phyloP scores from a whole-genome alignment of 2,113 vertebrate species.

The Dinomys branickii region DNA sequence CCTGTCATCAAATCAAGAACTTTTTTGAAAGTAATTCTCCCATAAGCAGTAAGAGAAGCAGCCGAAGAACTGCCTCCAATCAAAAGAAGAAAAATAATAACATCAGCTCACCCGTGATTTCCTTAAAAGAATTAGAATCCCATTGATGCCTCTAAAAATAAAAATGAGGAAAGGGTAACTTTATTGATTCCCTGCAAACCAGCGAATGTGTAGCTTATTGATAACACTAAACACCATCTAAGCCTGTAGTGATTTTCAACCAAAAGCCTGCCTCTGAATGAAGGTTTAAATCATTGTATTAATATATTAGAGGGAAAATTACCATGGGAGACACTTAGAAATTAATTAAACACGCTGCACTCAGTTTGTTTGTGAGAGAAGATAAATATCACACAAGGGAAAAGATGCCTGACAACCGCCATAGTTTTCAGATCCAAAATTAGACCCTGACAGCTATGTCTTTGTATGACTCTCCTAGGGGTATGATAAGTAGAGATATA shows the following conservation, averaged over 20 bases:
- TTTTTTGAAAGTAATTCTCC: constrained; percentile 40
- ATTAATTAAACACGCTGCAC: constrained; percentile 79
- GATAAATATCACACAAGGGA: constrained; percentile 81
- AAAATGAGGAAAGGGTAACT: constrained; percentile 64
- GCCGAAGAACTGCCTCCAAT: constrained; percentile 48
- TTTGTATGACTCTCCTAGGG: constrained; percentile 77
- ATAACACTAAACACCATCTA: constrained; percentile 67
- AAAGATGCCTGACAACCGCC: constrained; percentile 77
- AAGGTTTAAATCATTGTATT: constrained; percentile 68
- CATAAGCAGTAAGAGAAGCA: constrained; percentile 59
- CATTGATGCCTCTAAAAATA: constrained; percentile 40
- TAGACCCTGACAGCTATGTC: constrained; percentile 80
- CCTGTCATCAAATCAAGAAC: constrained; percentile 48
- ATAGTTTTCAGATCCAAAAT: constrained; percentile 80
- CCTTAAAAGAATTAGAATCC: constrained; percentile 72
- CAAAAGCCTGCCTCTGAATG: constrained; percentile 50
- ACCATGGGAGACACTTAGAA: constrained; percentile 75
- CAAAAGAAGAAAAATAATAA: constrained; percentile 64
- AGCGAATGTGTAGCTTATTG: constrained; percentile 6
- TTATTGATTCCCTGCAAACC: constrained; percentile 65
- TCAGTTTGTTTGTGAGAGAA: constrained; percentile 81
- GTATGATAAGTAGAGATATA: constrained; percentile 69
- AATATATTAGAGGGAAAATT: constrained; percentile 61
- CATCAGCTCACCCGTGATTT: constrained; percentile 34
- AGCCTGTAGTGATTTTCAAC: constrained; percentile 74